Percentiles rank a stretch among this genome's conserved stretches.
These are phyloP conservation scores for Atractosteus spatula DNA, from an alignment of 2,113 vertebrate species.

Conservation along the genomic window DNA sequence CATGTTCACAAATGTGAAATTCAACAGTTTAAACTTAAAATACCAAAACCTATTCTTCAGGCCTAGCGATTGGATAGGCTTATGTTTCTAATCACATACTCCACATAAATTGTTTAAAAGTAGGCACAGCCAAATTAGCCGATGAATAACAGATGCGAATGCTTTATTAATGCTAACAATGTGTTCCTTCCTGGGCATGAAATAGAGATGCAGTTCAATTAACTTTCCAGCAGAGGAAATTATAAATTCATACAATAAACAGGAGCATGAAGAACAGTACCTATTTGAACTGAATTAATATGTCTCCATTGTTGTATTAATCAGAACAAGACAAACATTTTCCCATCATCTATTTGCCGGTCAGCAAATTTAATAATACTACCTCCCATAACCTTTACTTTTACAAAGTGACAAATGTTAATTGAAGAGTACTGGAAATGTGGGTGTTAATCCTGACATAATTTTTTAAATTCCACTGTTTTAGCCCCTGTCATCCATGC, in stretches of 20 bases:
- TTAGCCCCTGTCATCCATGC: constrained; percentile 87
- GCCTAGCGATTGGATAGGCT: neutral
- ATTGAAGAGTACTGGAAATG: constrained; percentile 47
- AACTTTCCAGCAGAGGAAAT: constrained; percentile 31
- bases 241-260: constrained; percentile 32
- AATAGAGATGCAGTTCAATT: constrained; percentile 42
- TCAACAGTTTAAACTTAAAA: constrained; percentile 25
- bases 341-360: constrained; percentile 20
- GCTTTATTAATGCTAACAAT: constrained; percentile 55
- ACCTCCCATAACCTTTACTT: constrained; percentile 34
- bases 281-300: constrained; percentile 37
- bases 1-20: constrained; percentile 16
- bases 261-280: constrained; percentile 6
- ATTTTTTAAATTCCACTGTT: constrained; percentile 6
- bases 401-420: constrained; percentile 54
- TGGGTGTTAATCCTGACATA: constrained; percentile 22
- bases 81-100: constrained; percentile 57
- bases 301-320: constrained; percentile 37
- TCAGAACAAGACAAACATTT: constrained; percentile 29
- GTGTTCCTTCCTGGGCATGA: constrained; percentile 32
- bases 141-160: constrained; percentile 60
- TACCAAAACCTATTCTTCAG: neutral
- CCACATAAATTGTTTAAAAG: constrained; percentile 49
- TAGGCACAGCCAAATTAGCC: constrained; percentile 46
- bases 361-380: constrained; percentile 12